Evolutionary conservation across 2,888 invertebrate species (phyloP), one percentile per base, ranked within the genome.

Genomic region (Plagiodera versicolora): DNA sequence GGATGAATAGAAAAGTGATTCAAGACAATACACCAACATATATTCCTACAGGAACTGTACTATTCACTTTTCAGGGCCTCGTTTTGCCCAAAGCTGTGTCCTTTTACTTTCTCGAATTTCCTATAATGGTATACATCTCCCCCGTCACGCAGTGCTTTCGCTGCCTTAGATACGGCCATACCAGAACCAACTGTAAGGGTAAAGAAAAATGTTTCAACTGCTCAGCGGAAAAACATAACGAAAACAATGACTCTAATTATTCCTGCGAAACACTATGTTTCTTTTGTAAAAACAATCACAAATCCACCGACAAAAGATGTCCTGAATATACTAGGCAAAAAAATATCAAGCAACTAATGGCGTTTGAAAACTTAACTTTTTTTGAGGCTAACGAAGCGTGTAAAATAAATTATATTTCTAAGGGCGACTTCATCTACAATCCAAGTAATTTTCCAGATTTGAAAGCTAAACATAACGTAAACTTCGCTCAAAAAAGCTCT

Each of bases 301-400:
- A 35, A 35, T 18, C 51, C 4, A 51, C 32, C 2, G 18, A 32
- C 16, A 32, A 11, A 51, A n/a, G 1, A 11, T 52, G 51, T 10
- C 32, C 19, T 14, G 39, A 52, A 52, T 52, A 20, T 20, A 39
- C 35, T 30, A n/a, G 51, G 0, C 51, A 52, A n/a, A 52, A 52
- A 10, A 52, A 52, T 4, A 52, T 52, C 9, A 6, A 19, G 1
- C 19, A 39, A 39, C 6, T 35, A 51, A 51, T 20, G 51, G 35
- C 19, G 11, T 51, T 51, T 20, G 19, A 39, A 10, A 51, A 51
- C 35, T 19, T 51, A n/a, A n/a, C 51, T 18, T 51, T 19, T 19
- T 51, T n/a, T 35, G 51, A 32, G 11, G 51, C 50, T 18, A 14
- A 5, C 32, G 19, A 11, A 32, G 6, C 35, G 32, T 35, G 19